Conservation (phyloP, 2,888 invertebrate species). For the Heliconius ismenius region DNA sequence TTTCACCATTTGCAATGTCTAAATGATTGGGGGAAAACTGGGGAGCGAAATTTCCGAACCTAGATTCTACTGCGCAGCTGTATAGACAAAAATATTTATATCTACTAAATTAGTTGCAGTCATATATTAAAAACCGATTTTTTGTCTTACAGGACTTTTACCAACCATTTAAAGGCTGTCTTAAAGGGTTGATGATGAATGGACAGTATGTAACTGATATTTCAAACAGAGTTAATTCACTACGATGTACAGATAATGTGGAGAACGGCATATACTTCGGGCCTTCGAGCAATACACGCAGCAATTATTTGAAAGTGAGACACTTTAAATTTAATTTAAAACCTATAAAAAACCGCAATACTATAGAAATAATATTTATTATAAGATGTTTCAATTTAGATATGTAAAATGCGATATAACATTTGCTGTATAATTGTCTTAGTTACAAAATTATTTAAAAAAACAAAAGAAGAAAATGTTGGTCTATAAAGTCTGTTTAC, state of each 20-base stretch:
- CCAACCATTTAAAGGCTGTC: constrained; percentile 91
- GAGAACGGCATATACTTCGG: constrained; percentile 95
- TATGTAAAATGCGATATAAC: no score
- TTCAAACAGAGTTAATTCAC: constrained; percentile 82
- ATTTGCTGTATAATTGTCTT: neutral
- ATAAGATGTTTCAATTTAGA: neutral
- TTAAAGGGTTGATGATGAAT: constrained; percentile 88
- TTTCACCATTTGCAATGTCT: no score
- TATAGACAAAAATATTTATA: no score
- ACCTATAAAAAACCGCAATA: no score
- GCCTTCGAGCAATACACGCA: constrained; percentile 76
- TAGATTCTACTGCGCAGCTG: no score
- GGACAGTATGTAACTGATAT: constrained; percentile 84
- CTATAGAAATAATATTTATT: neutral
- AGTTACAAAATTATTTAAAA: no score
- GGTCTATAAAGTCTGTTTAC: no score
- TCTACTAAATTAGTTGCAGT: neutral
- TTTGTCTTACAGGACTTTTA: constrained; percentile 77
- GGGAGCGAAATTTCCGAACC: no score
- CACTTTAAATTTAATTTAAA: neutral
- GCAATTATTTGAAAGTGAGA: constrained; percentile 86
- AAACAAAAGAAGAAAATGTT: no score
- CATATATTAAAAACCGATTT: neutral
- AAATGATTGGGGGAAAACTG: no score
- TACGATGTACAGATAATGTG: constrained; percentile 88